Base-by-base conservation (phyloP, 2,888 invertebrate species). In the Xylota segnis region DNA sequence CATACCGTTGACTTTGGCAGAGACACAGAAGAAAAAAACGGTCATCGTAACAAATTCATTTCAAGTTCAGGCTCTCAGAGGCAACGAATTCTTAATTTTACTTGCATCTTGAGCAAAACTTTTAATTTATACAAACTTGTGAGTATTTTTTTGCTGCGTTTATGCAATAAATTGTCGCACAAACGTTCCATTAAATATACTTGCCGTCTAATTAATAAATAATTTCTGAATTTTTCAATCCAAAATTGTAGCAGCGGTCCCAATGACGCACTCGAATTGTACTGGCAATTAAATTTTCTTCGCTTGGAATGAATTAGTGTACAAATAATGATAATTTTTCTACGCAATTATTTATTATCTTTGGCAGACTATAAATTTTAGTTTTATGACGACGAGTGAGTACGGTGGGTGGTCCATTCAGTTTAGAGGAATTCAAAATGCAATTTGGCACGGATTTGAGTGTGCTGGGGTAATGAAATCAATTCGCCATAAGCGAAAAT, bases 21-120 rank as follows among this genome's bases (percentile, higher is more conserved):
- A 56, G 56, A 58, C 43, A 65, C 75, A 56, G 23, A 56, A 56
- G n/a, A 54, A 45, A 43, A 16, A 54, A 40, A 14, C 27, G 56
- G 27, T 56, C 65, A 65, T 47, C 75, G 75, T 65, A 65, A 65
- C 47, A 37, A 59, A 43, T 76, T 66, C 52, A 52, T 59, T 76
- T 76, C 66, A 76, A 76, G 76, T 76, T 76, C 76, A 68, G 59
- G 52, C 66, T 37, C 59, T 68, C n/a, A 45, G 32, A 40, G 23
- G 18, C 54, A 63, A 63, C 52, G 40, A 43, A 29, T 45, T 0
- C 23, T 23, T 75, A 6, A 40, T 65, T 65, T 7, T 18, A 70
- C 70, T 40, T 56, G 16, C 43, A 40, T 27, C 10, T n/a, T 18
- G 18, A 16, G 5, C 12, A 27, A 29, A 29, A 27, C 27, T 12